Base-by-base conservation (phyloP, 2,797 vertebrate genomes). In the Sphenopsis melanotis region DNA sequence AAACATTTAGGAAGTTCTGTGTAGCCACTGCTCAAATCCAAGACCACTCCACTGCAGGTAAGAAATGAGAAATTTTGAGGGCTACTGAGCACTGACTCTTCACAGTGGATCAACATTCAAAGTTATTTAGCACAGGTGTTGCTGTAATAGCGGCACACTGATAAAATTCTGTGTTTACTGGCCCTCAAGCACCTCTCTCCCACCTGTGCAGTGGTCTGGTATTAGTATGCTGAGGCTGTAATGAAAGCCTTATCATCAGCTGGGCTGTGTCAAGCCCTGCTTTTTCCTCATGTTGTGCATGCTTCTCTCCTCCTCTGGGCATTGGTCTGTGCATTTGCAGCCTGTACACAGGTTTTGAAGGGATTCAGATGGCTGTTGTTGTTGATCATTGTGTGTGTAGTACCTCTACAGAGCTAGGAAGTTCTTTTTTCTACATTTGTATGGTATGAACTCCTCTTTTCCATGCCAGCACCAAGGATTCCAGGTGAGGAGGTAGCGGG, bases 21-120 rank as follows among this genome's bases (percentile, higher is more conserved):
- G 52, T 42, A 90, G 41, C 12, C 27, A 30, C 29, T 65, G 27
- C 60, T 91, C 71, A 63, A 61, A 59, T 46, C 34, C 26, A 76
- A 77, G 39, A 76, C 55, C 44, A 65, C 46, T 37, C 91, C 86
- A 83, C 66, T 78, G 75, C 87, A 94, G 84, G 91, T 71, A 96
- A 96, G 86, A 97, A 97, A 93, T 96, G 92, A 97, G 87, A 96
- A 93, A 89, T 91, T 84, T 88, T 72, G 79, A 95, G 79, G 83
- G 83, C 41, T 90, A 41, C 87, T 93, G 94, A 96, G 81, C 93
- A 93, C 71, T 78, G 90, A 79, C 74, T 94, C 63, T 65, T 88
- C 89, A 87, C 71, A 86, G 76, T 69, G 47, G 64, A 75, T 70
- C 65, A 74, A 32, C 1, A 0, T 71, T 70, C 85, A 10, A 42